Conservation (phyloP, 1,140 invertebrate species). For the Globodera rostochiensis region DNA sequence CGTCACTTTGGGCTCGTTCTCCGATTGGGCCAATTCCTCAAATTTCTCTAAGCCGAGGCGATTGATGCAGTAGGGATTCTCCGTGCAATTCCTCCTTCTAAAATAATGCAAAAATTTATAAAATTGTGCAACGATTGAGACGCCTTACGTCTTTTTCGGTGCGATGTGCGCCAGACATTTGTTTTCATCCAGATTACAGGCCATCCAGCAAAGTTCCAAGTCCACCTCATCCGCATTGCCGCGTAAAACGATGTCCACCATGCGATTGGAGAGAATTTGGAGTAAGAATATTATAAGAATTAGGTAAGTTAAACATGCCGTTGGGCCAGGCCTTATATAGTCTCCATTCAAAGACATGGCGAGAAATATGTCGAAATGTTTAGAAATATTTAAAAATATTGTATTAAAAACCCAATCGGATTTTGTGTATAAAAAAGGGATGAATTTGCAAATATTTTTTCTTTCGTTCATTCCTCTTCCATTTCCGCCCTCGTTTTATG, state of each 20-base stretch:
- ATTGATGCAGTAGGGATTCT: conserved; percentile 57
- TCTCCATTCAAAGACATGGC: too few relatives aligned
- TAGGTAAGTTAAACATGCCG: too few relatives aligned
- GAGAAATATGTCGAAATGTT: too few relatives aligned
- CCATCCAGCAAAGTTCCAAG: neutral
- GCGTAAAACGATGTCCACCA: neutral
- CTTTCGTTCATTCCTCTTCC: too few relatives aligned
- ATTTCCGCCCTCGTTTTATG: too few relatives aligned
- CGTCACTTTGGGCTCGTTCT: conserved; percentile 33
- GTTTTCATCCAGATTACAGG: conserved; percentile 27
- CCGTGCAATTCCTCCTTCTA: conserved; percentile 48
- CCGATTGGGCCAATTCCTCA: conserved; percentile 51
- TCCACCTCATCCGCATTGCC: conserved; percentile 24
- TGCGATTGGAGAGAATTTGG: neutral
- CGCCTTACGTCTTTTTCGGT: conserved; percentile 42
- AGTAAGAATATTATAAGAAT: too few relatives aligned
- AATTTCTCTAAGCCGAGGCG: conserved; percentile 60
- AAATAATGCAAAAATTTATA: conserved; percentile 29
- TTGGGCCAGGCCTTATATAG: too few relatives aligned
- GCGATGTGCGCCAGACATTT: conserved; percentile 30
- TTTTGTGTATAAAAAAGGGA: too few relatives aligned
- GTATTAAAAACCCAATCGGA: too few relatives aligned
- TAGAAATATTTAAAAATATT: too few relatives aligned
- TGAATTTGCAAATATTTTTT: too few relatives aligned
- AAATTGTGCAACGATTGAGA: neutral